Evolutionary conservation across 2,113 vertebrate genomes (phyloP).

Genomic region (Oreochromis tanganicae): DNA sequence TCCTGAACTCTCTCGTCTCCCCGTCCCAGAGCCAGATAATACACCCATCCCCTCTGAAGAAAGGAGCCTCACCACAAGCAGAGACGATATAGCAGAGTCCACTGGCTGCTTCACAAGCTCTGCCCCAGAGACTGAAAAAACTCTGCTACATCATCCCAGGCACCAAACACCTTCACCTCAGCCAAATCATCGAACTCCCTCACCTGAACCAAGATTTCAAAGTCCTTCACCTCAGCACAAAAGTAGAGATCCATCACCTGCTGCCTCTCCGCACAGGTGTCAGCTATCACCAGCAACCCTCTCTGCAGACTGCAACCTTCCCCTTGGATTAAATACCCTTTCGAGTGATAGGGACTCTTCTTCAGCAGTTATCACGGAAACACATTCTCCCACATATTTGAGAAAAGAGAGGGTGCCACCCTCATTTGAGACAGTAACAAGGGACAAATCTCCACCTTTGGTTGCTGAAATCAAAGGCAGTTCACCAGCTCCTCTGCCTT

Average conservation of each 20-base stretch:
- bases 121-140: slow-evolving; percentile 9
- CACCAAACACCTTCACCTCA: slow-evolving; percentile 43
- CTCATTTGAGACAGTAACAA: background rate
- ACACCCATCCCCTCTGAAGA: slow-evolving; percentile 5
- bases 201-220: slow-evolving; percentile 35
- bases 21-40: slow-evolving; percentile 1
- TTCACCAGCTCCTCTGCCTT: slow-evolving; percentile 12
- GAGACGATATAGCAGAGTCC: background rate
- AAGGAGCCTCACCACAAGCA: background rate
- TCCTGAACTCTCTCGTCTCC: slow-evolving; percentile 28
- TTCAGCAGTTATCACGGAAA: background rate
- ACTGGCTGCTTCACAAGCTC: background rate
- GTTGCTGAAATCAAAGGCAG: background rate
- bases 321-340: background rate
- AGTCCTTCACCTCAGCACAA: slow-evolving; percentile 29
- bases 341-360: background rate
- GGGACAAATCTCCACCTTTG: background rate
- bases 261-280: background rate
- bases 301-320: background rate
- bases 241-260: slow-evolving; percentile 24
- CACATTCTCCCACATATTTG: background rate
- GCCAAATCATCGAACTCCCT: background rate
- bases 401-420: background rate
- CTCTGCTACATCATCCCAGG: background rate
- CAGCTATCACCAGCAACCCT: background rate